phyloP scores from a whole-genome alignment of 2,888 invertebrate species.

The Abscondita cerata region DNA sequence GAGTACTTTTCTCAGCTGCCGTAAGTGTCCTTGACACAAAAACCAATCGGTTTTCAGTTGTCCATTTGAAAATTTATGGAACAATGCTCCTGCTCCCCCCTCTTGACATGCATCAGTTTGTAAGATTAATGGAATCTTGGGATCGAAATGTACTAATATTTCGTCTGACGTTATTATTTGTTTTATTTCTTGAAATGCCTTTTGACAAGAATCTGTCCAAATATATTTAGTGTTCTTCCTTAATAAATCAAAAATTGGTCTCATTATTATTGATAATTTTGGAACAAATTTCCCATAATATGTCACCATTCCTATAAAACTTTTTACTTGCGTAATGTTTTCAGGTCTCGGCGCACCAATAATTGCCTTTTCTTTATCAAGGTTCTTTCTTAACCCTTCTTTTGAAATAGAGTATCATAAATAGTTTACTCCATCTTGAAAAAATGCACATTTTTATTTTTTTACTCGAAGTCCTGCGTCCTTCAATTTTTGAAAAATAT shows the following conservation, averaged over 20 bases:
- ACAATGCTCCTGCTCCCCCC: slow-evolving; percentile 4
- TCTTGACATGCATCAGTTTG: background rate
- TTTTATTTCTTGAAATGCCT: slow-evolving; percentile 12
- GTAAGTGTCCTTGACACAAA: too few species aligned
- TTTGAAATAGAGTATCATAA: slow-evolving; percentile 42
- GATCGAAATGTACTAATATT: slow-evolving; percentile 17
- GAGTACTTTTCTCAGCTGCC: too few species aligned
- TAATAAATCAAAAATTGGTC: slow-evolving; percentile 13
- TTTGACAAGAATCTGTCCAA: slow-evolving; percentile 9
- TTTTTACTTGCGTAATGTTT: background rate
- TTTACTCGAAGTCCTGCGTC: slow-evolving; percentile 45
- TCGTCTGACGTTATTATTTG: slow-evolving; percentile 3
- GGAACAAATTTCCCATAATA: slow-evolving; percentile 16
- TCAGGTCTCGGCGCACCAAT: background rate
- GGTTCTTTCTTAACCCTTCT: slow-evolving; percentile 33
- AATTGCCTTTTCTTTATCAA: slow-evolving; percentile 24
- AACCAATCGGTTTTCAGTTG: too few species aligned
- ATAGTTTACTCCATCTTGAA: slow-evolving; percentile 46
- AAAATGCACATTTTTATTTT: slow-evolving; percentile 49
- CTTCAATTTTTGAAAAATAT: slow-evolving; percentile 39
- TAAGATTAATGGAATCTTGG: background rate
- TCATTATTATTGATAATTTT: slow-evolving; percentile 5
- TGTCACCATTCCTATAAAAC: background rate
- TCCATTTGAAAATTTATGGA: slow-evolving; percentile 35
- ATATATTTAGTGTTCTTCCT: slow-evolving; percentile 4